Conservation (phyloP, 2,113 vertebrate species). For the Osmerus mordax region DNA sequence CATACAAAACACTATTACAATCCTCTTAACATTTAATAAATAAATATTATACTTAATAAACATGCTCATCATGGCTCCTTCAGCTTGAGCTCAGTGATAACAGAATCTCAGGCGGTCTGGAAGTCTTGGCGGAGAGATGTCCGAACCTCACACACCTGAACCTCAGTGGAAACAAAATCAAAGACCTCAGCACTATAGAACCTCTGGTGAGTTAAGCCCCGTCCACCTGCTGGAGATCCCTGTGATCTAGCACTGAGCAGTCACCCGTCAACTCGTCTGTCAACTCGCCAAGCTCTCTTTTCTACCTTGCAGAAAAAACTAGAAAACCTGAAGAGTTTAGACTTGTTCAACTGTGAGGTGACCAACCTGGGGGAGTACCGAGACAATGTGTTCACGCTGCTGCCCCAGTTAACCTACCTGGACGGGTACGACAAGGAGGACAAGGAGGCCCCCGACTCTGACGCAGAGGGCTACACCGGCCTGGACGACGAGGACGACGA, state of each 20-base stretch:
- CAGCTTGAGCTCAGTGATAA: conserved; percentile 89
- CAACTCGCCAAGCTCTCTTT: neutral
- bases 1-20: neutral
- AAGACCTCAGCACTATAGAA: conserved; percentile 89
- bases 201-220: conserved; percentile 79
- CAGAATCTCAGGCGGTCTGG: conserved; percentile 90
- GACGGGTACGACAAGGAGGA: conserved; percentile 85
- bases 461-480: conserved; percentile 79
- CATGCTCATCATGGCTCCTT: neutral
- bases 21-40: neutral
- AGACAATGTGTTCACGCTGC: conserved; percentile 86
- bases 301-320: conserved; percentile 79
- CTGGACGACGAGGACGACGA: conserved; percentile 79
- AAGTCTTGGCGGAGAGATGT: conserved; percentile 88
- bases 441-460: conserved; percentile 83
- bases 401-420: conserved; percentile 83
- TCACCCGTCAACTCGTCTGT: no score
- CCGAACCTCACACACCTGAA: conserved; percentile 89
- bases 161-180: conserved; percentile 90
- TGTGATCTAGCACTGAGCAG: neutral
- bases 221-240: neutral
- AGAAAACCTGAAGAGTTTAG: conserved; percentile 88
- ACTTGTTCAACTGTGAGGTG: conserved; percentile 89
- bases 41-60: no score
- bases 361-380: conserved; percentile 86